Evolutionary conservation across 2,888 invertebrate genomes (phyloP), one percentile per base, ranked within the genome.

Genomic region (Graphium colonna): DNA sequence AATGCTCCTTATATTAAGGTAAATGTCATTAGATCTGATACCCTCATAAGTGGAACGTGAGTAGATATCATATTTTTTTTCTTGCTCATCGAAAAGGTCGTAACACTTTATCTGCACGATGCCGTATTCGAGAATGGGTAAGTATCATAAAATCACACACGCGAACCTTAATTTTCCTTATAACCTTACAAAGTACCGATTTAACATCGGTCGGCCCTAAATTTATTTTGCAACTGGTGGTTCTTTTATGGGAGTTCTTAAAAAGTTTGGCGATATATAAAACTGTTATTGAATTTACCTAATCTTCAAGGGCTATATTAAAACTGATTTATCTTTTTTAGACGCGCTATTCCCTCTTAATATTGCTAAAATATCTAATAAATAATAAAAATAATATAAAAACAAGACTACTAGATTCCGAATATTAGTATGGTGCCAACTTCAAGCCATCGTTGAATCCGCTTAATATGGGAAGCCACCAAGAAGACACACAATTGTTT

Each of bases 71-170:
- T 75, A 73, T 69, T 78, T 79, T 80, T 77, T 64, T 71, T 69
- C 67, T 60, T 67, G 67, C 67, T 68, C 60, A 55, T 61, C 57
- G 63, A 66, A 65, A 61, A 45, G 73, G 68, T 69, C 77, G 74
- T 84, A 77, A 77, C 73, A 72, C 70, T 82, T 83, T 79, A 81
- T 78, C 73, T 82, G 77, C 77, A 79, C 72, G 75, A 73, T 61
- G 70, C 73, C 72, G 73, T 82, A 82, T 78, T 75, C 70, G 69
- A 68, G 73, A 76, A 82, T 73, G 72, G 71, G 79, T 71, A 75
- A 70, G 75, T 68, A 73, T 75, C 82, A 72, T 83, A 82, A 81
- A 80, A 82, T 80, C 78, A 80, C 79, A 82, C 81, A 81, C 36
- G 15, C 21, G 39, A 15, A 31, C 77, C 75, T 73, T 72, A 73